A percentile compares a stretch with the other conserved stretches of the same genome.
These are phyloP conservation scores for Gymnosoma rotundatum DNA, from an alignment of 2,888 invertebrate species.

Conservation along the genomic window DNA sequence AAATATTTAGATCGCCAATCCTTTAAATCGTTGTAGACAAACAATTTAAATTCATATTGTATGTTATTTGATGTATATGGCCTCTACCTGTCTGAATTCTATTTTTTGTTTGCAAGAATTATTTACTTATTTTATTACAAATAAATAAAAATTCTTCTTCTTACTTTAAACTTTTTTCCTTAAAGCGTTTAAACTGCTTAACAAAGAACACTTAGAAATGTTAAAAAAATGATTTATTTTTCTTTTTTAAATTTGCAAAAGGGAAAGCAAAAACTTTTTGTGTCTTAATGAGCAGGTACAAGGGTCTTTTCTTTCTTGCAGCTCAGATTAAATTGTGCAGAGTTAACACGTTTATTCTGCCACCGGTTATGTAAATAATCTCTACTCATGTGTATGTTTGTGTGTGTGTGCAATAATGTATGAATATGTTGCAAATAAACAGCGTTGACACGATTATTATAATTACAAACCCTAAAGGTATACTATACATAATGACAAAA, in stretches of 20 bases:
- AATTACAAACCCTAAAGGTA: constrained; percentile 69
- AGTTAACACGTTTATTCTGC: constrained; percentile 65
- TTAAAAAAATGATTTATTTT: neutral
- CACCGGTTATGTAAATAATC: constrained; percentile 39
- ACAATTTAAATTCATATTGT: too few species aligned
- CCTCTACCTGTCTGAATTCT: too few species aligned
- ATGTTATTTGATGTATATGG: too few species aligned
- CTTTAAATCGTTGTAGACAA: too few species aligned
- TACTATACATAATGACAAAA: constrained; percentile 52
- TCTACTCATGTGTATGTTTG: constrained; percentile 41
- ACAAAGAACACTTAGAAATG: neutral
- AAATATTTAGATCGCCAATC: too few species aligned
- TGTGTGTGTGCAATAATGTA: constrained; percentile 19
- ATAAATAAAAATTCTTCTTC: neutral
- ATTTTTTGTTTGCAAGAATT: too few species aligned
- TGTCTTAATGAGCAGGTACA: constrained; percentile 29
- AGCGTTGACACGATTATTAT: constrained; percentile 68
- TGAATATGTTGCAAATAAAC: constrained; percentile 65
- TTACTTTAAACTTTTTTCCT: neutral
- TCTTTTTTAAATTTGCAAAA: constrained; percentile 10
- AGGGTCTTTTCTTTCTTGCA: constrained; percentile 8
- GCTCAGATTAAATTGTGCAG: constrained; percentile 59
- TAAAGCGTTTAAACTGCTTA: constrained; percentile 8
- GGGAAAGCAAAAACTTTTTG: constrained; percentile 2
- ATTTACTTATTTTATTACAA: too few species aligned